phyloP scores from a whole-genome alignment of 2,113 vertebrate genomes.

The Tautogolabrus adspersus region DNA sequence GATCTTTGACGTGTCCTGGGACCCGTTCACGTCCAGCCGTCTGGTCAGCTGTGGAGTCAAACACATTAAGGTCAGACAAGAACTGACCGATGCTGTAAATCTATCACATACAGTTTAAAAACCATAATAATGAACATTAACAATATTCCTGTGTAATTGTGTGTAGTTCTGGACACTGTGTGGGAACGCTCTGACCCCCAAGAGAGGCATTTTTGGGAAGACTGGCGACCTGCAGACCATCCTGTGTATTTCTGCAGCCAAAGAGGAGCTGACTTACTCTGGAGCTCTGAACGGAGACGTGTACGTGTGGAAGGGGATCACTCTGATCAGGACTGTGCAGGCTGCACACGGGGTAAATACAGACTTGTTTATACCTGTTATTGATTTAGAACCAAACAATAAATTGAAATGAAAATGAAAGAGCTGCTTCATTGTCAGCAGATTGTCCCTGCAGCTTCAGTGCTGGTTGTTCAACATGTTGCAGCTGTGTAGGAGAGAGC shows the following conservation, averaged over 20 bases:
- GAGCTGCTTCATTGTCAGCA: no score
- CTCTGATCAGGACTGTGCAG: constrained; percentile 90
- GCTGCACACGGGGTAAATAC: constrained; percentile 91
- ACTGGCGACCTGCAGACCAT: constrained; percentile 98
- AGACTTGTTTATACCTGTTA: no score
- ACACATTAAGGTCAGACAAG: constrained; percentile 92
- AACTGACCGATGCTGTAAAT: no score
- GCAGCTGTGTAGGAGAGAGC: no score
- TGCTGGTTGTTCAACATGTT: no score
- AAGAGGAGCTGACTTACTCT: constrained; percentile 95
- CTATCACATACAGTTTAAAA: no score
- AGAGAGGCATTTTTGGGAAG: constrained; percentile 96
- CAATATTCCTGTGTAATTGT: neutral
- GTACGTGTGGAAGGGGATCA: constrained; percentile 95
- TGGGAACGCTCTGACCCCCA: constrained; percentile 94
- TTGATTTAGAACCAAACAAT: no score
- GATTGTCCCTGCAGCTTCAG: no score
- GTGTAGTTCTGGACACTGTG: constrained; percentile 95
- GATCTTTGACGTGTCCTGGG: constrained; percentile 99
- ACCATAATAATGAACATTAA: no score
- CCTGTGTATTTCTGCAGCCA: constrained; percentile 92
- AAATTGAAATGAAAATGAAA: no score
- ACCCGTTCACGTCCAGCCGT: constrained; percentile 89
- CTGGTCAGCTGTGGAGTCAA: constrained; percentile 98
- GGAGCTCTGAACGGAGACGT: constrained; percentile 97